These are phyloP conservation scores for Lordiphosa fenestrarum DNA, from an alignment of 2,888 invertebrate species.

Conservation along the genomic window DNA sequence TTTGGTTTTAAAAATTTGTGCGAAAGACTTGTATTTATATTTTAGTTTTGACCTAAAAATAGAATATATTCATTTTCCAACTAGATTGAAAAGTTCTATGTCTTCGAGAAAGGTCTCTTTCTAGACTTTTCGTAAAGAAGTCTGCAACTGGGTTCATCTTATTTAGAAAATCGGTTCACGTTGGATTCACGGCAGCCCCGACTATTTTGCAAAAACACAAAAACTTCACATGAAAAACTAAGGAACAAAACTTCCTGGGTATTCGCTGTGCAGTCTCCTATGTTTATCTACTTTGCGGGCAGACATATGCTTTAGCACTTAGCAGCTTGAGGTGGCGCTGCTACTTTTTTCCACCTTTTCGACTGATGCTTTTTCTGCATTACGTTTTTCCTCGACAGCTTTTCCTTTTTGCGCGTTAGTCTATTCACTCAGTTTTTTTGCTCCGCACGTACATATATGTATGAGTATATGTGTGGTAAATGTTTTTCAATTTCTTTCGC, in stretches of 20 bases:
- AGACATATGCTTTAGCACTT: conserved; percentile 70
- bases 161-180: too few species aligned
- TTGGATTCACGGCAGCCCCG: too few species aligned
- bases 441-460: conserved; percentile 29
- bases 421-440: conserved; percentile 8
- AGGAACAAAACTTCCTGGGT: conserved; percentile 17
- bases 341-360: conserved; percentile 7
- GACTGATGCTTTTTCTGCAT: conserved; percentile 8
- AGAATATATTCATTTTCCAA: too few species aligned
- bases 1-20: too few species aligned
- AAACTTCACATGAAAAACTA: conserved; percentile 1
- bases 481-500: conserved; percentile 68
- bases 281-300: conserved; percentile 42
- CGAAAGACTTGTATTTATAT: too few species aligned
- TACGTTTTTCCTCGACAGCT: conserved; percentile 17
- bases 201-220: neutral
- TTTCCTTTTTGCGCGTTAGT: conserved; percentile 21
- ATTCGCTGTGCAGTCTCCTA: conserved; percentile 25
- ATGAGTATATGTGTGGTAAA: conserved; percentile 61
- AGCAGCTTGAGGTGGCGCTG: conserved; percentile 39
- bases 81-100: too few species aligned
- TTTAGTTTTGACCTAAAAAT: too few species aligned
- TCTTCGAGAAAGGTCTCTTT: too few species aligned
- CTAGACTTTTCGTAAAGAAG: too few species aligned
- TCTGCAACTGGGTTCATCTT: too few species aligned